Percentiles rank a stretch among this genome's conserved stretches.
These are phyloP conservation scores for human DNA, from an alignment of 2,113 vertebrate genomes.

Conservation along the genomic window GRCh38 chr14:90284001-90284500, in stretches of 20 bases:
- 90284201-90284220: not conserved
- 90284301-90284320: not conserved
- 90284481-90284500: no score
- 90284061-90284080: not conserved
- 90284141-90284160: no score
- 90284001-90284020: not conserved
- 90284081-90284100: not conserved
- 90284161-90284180: not conserved
- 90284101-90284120: not conserved
- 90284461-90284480: no score
- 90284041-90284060: no score
- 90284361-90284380: no score
- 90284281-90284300: not conserved
- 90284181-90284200: not conserved
- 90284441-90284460: no score
- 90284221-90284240: not conserved
- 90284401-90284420: no score
- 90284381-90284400: no score
- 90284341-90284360: no score
- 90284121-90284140: not conserved
- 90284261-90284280: not conserved
- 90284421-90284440: no score
- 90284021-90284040: not conserved
- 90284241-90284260: not conserved
- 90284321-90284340: not conserved